Evolutionary conservation across 2,797 vertebrate genomes (phyloP).

Genomic region (Hoplostethus atlanticus): DNA sequence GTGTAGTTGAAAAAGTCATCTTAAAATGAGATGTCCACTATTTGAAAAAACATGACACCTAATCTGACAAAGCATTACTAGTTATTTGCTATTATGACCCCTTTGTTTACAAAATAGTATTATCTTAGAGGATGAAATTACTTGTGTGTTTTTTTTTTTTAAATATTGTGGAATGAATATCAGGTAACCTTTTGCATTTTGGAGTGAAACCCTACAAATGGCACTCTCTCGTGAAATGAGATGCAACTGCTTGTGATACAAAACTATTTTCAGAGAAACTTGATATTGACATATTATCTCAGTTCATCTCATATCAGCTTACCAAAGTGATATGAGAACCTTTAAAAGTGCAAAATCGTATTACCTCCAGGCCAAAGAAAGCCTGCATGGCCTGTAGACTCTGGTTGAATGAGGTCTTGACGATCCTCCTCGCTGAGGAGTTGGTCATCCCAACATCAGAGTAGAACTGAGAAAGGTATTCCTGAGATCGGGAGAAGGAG

Average conservation of each 20-base stretch:
- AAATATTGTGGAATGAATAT: too few species aligned
- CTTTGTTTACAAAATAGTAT: too few species aligned
- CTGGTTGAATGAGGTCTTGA: slow-evolving; percentile 45
- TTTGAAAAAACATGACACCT: too few species aligned
- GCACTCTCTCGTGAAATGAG: too few species aligned
- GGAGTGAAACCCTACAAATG: too few species aligned
- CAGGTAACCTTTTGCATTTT: too few species aligned
- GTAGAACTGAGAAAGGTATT: slow-evolving; percentile 84
- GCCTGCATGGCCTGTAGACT: slow-evolving; percentile 86
- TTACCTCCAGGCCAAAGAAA: slow-evolving; percentile 85
- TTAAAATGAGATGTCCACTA: too few species aligned
- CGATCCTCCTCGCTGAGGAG: background rate
- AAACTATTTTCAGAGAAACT: background rate
- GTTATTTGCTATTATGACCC: too few species aligned
- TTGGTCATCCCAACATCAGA: slow-evolving; percentile 56
- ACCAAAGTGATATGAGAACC: background rate
- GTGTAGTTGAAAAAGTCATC: background rate
- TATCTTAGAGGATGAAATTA: too few species aligned
- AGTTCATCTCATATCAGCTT: background rate
- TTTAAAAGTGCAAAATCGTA: background rate
- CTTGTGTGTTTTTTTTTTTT: too few species aligned
- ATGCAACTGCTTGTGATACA: background rate
- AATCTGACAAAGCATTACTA: too few species aligned
- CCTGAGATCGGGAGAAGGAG: slow-evolving; percentile 59
- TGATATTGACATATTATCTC: background rate